Conservation (phyloP, 2,888 invertebrate species). For the Epinotia ramella region DNA sequence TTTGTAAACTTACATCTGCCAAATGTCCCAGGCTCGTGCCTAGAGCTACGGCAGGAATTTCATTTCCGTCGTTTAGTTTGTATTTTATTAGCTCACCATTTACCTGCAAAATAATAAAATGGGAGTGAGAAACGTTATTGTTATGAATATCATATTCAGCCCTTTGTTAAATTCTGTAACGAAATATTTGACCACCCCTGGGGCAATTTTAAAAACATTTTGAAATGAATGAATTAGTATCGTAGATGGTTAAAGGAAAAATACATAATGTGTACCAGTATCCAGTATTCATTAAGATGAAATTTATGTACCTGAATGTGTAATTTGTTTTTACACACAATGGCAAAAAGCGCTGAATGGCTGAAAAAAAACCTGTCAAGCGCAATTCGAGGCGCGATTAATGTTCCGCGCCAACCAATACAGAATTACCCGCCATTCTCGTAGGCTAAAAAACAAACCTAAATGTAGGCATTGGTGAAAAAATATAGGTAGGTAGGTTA, state of each 20-base stretch:
- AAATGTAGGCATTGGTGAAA: background rate
- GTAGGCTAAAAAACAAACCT: slow-evolving; percentile 28
- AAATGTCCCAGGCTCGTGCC: slow-evolving; percentile 76
- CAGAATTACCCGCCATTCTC: slow-evolving; percentile 26
- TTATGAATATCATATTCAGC: background rate
- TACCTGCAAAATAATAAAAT: slow-evolving; percentile 52
- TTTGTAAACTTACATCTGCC: slow-evolving; percentile 66
- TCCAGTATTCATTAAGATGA: slow-evolving; percentile 36
- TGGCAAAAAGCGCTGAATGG: slow-evolving; percentile 41
- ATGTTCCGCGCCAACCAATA: slow-evolving; percentile 39
- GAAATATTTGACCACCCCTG: background rate
- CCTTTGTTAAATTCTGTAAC: background rate
- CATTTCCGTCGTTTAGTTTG: slow-evolving; percentile 69
- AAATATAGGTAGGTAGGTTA: background rate
- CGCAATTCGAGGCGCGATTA: slow-evolving; percentile 44
- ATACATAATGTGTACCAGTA: slow-evolving; percentile 12
- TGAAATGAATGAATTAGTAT: background rate
- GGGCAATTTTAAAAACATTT: background rate
- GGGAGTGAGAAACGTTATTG: slow-evolving; percentile 24
- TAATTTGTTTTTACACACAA: slow-evolving; percentile 40
- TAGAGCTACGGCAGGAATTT: slow-evolving; percentile 72
- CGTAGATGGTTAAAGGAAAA: background rate
- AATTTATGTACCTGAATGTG: slow-evolving; percentile 44
- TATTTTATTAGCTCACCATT: slow-evolving; percentile 51
- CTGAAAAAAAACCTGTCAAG: slow-evolving; percentile 42